These are phyloP conservation scores for Papilio protenor DNA, from an alignment of 2,888 invertebrate species.

Conservation along the genomic window DNA sequence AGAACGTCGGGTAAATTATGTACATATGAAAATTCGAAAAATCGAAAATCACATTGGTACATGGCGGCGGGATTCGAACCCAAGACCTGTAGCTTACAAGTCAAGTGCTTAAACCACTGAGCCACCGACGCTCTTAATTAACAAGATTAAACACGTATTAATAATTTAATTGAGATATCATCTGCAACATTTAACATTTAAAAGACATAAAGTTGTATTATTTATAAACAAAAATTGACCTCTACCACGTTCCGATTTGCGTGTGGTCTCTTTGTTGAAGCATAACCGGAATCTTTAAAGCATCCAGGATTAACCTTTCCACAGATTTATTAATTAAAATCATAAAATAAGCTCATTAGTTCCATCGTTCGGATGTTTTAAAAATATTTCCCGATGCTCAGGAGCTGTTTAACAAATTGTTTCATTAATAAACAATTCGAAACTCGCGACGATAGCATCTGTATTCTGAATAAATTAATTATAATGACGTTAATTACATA, in stretches of 20 bases:
- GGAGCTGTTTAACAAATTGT: conserved; percentile 73
- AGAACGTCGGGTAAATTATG: no score
- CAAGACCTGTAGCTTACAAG: no score
- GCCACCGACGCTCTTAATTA: no score
- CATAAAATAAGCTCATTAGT: conserved; percentile 57
- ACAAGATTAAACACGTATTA: conserved; percentile 7
- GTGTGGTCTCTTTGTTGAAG: conserved; percentile 48
- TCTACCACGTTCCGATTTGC: conserved; percentile 43
- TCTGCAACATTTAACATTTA: conserved; percentile 17
- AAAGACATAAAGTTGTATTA: conserved; percentile 17
- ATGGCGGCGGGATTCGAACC: no score
- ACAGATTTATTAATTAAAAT: conserved; percentile 71
- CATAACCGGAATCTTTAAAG: conserved; percentile 49
- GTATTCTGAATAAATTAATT: conserved; percentile 71
- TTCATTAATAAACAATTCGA: conserved; percentile 68
- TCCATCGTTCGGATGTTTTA: conserved; percentile 59
- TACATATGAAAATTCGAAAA: no score
- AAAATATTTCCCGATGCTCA: conserved; percentile 57
- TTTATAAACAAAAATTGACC: neutral
- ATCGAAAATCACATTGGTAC: no score
- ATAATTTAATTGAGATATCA: conserved; percentile 19
- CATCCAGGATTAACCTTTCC: conserved; percentile 40
- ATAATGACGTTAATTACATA: conserved; percentile 65
- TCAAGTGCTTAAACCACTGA: no score
- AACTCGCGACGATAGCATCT: conserved; percentile 66